These are phyloP conservation scores for Cryptotis parvus DNA, from an alignment of 2,113 vertebrate species.

Conservation along the genomic window DNA sequence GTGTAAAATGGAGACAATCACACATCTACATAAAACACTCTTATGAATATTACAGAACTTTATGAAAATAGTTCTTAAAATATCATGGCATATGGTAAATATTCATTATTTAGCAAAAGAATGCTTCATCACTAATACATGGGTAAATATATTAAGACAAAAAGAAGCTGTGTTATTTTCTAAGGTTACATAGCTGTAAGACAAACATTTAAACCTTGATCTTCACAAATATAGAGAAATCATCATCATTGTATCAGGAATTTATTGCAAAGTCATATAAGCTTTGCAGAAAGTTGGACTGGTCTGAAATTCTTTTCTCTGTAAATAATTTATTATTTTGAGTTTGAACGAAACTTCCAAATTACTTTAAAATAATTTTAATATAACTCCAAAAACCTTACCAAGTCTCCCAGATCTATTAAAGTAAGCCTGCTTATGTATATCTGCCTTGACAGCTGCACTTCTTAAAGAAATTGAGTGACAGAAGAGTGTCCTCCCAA, in stretches of 20 bases:
- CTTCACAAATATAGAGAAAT: neutral
- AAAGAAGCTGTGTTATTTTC: neutral
- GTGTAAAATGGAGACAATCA: neutral
- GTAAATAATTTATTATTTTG: slow-evolving; percentile 47
- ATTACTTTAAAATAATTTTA: slow-evolving; percentile 69
- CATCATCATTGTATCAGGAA: neutral
- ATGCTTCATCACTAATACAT: neutral
- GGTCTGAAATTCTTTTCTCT: slow-evolving; percentile 16
- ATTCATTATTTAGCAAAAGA: neutral
- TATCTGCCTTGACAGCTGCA: neutral
- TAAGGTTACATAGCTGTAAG: neutral
- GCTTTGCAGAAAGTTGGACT: neutral
- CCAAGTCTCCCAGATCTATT: neutral
- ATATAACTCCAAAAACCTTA: slow-evolving; percentile 2
- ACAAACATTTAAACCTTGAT: neutral
- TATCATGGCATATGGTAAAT: neutral
- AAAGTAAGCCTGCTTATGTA: slow-evolving; percentile 22
- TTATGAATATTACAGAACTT: neutral
- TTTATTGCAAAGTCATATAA: neutral
- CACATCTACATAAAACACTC: neutral
- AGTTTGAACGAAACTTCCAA: slow-evolving; percentile 43
- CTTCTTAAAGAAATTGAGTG: slow-evolving; percentile 42
- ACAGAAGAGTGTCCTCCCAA: neutral
- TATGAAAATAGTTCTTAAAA: neutral
- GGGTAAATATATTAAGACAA: neutral